Evolutionary conservation across 2,797 vertebrate genomes (phyloP), one percentile per base, ranked within the genome.

Genomic region (Microctenopoma lineatum): DNA sequence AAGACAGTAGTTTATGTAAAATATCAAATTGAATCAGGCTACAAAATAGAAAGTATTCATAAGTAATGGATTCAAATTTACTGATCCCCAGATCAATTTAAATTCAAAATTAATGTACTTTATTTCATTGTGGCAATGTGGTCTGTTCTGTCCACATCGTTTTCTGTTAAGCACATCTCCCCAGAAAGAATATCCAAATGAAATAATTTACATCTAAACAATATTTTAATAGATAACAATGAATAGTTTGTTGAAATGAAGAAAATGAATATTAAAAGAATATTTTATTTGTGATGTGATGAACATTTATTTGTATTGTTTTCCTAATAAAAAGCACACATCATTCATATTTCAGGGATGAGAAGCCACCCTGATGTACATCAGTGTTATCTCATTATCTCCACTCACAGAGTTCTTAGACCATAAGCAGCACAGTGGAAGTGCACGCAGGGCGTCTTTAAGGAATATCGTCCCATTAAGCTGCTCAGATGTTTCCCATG

Each of bases 391-490:
- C 81, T 86, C 56, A 83, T 89, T 85, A 89, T 79, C 76, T 66
- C 48, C n/a, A 16, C 45, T 60, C 64, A 61, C 69, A 58, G 61
- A 79, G 67, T 73, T 74, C 70, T 52, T 63, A 65, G 76, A 68
- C 56, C 41, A 73, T 81, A 56, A 84, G 73, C 77, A 72, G 65
- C 42, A 77, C 75, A 58, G 65, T 59, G 71, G 70, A 77, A 63
- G 51, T 39, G 56, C 50, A 56, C 69, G 66, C 39, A 15, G 14
- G 68, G 59, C 68, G 65, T 79, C 71, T 75, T 75, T 78, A 60
- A 81, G 73, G 84, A 66, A 58, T 27, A 52, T 65, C 36, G 65
- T 76, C 80, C 63, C 75, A 86, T 89, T 87, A 85, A 69, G 77
- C 70, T 51, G 73, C 76, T 77, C 61, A 39, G 38, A 77, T 42